These are phyloP conservation scores for Bucorvus abyssinicus DNA, from an alignment of 2,797 vertebrate species.

Conservation along the genomic window DNA sequence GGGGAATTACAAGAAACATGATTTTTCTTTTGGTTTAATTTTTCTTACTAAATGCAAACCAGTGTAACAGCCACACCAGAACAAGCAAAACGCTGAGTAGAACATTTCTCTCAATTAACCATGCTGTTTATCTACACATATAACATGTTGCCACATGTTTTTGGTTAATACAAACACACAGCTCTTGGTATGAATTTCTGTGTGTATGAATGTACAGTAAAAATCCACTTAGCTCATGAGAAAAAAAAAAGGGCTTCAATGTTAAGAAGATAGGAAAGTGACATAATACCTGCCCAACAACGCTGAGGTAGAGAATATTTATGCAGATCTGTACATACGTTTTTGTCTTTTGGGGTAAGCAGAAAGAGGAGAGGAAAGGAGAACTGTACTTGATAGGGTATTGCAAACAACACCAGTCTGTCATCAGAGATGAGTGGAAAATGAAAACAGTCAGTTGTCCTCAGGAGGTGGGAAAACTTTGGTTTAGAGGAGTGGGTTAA, in stretches of 20 bases:
- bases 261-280: neutral
- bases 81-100: slow-evolving; percentile 13
- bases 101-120: slow-evolving; percentile 33
- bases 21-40: neutral
- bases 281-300: neutral
- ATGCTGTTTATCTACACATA: slow-evolving; percentile 31
- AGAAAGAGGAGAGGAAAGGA: neutral
- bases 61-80: neutral
- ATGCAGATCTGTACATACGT: neutral
- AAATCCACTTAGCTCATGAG: neutral
- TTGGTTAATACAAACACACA: slow-evolving; percentile 41
- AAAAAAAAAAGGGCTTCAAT: neutral
- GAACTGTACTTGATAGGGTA: neutral
- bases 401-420: neutral
- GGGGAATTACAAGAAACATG: neutral
- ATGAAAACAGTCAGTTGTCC: neutral
- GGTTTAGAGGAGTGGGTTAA: neutral
- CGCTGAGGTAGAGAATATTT: neutral
- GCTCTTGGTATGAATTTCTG: slow-evolving; percentile 16
- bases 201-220: neutral
- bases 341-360: neutral
- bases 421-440: neutral
- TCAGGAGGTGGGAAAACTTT: neutral
- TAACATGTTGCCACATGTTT: slow-evolving; percentile 37
- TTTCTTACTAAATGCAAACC: neutral